Base-by-base conservation (phyloP, 2,797 vertebrate species). In the Acipenser transmontanus region DNA sequence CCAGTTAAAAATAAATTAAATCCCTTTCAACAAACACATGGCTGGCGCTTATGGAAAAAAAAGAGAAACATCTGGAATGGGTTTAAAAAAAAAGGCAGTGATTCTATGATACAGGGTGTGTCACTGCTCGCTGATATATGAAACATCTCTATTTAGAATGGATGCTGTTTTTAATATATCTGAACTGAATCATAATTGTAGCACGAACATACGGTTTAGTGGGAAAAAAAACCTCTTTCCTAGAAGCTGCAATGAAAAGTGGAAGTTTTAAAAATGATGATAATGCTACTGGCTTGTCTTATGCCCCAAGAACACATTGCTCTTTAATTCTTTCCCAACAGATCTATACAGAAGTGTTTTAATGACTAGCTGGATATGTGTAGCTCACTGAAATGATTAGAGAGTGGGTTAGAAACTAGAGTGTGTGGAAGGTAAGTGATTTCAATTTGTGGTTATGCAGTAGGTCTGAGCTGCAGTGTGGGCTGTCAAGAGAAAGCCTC, bases 171-270 rank as follows among this genome's bases (percentile, higher is more conserved):
- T 79, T 74, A 80, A 81, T 78, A 74, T 76, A 70, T 67, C 47
- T 63, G 63, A 60, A 71, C 62, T 68, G 74, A 76, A 78, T 76
- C 77, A 67, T 47, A 50, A 7, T 67, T 14, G 75, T 76, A 77
- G 83, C 74, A 74, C 72, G 78, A 76, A 77, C 78, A 80, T 82
- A 34, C 34, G 34, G 8, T 70, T 64, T 71, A 71, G 2, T 3
- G 82, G 85, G 84, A 87, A 85, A 81, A 67, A 79, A 77, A 64
- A 85, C 12, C 12, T 83, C 81, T 69, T 76, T 82, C 81, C 73
- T 71, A 65, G 7, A 66, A 80, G 74, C 74, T 77, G 72, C 67
- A 79, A 73, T 34, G 34, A 34, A 34, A 34, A 34, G 34, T 3
- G 34, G 34, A 34, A 34, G 4, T 4, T 34, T 34, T 34, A 34